These are phyloP conservation scores for Lycocorax pyrrhopterus DNA, from an alignment of 2,113 vertebrate genomes.

Conservation along the genomic window DNA sequence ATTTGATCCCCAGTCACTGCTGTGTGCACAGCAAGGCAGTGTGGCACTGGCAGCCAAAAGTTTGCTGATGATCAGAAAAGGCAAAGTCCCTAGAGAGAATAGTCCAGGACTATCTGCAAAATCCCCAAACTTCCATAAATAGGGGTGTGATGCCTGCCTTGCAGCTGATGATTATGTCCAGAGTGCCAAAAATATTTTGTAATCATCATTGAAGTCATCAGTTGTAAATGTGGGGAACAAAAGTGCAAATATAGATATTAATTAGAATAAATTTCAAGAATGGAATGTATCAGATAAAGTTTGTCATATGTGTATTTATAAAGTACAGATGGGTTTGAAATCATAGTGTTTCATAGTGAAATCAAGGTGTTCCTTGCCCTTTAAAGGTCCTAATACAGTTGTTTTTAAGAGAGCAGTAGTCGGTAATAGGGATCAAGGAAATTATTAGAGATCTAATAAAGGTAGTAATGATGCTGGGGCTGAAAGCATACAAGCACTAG, in stretches of 20 bases:
- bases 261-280: neutral
- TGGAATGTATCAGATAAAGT: neutral
- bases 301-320: neutral
- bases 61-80: neutral
- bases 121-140: neutral
- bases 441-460: neutral
- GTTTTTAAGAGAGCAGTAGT: neutral
- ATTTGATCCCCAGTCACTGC: slow-evolving; percentile 22
- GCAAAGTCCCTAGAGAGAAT: neutral
- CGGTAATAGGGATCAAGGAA: neutral
- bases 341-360: neutral
- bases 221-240: neutral
- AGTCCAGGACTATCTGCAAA: neutral
- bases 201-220: neutral
- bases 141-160: neutral
- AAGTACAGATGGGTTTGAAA: neutral
- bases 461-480: neutral
- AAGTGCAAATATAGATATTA: neutral
- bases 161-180: neutral
- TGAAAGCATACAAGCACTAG: neutral
- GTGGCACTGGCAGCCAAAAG: neutral
- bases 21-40: neutral
- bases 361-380: neutral
- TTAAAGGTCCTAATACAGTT: neutral
- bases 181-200: neutral